phyloP scores from a whole-genome alignment of 2,113 vertebrate species.

The Hypomesus transpacificus region DNA sequence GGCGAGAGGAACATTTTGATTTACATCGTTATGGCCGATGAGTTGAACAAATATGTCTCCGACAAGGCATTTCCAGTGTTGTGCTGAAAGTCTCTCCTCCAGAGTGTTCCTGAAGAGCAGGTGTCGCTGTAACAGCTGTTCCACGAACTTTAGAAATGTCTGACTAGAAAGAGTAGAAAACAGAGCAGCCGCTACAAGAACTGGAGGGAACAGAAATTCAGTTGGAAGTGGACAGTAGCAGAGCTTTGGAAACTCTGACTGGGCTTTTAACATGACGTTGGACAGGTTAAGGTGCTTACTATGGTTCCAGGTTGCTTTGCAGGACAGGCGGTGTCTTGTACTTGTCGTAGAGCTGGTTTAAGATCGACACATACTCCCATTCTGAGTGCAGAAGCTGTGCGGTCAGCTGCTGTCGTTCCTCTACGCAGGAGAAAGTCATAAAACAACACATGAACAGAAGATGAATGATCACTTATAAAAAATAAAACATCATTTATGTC shows the following conservation, averaged over 20 bases:
- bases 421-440: slow-evolving; percentile 37
- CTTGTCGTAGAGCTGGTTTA: slow-evolving; percentile 65
- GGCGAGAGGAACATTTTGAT: background rate
- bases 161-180: slow-evolving; percentile 52
- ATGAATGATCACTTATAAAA: background rate
- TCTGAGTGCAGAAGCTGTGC: slow-evolving; percentile 72
- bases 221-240: background rate
- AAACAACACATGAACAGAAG: background rate
- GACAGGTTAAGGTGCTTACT: slow-evolving; percentile 47
- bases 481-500: too few species aligned
- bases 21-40: slow-evolving; percentile 68
- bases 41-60: slow-evolving; percentile 73
- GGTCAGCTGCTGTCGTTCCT: slow-evolving; percentile 64
- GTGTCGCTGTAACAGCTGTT: slow-evolving; percentile 71
- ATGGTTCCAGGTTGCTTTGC: slow-evolving; percentile 40
- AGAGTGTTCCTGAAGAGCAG: slow-evolving; percentile 72
- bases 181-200: background rate
- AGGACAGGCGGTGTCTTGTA: slow-evolving; percentile 51
- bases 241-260: background rate
- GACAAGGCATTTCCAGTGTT: slow-evolving; percentile 67
- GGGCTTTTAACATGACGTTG: too few species aligned
- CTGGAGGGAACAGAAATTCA: background rate
- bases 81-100: slow-evolving; percentile 63
- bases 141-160: slow-evolving; percentile 56
- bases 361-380: slow-evolving; percentile 68